Base-by-base conservation (phyloP, 2,113 vertebrate genomes). In the Vulpes vulpes region DNA sequence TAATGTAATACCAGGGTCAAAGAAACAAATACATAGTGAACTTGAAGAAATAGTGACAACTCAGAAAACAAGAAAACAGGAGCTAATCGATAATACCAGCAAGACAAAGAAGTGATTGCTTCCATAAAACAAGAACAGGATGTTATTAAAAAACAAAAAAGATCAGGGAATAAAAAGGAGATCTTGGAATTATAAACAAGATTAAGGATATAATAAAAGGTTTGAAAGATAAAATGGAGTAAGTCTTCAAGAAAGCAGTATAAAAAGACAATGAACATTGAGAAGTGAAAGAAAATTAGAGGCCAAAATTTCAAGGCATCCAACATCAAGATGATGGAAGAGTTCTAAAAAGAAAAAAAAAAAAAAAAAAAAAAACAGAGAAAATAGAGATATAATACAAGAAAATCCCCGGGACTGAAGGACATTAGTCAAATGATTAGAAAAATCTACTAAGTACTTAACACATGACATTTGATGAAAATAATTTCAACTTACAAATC, bases 401-500 rank as follows among this genome's bases (percentile, higher is more conserved):
- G 78, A 78, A 89, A 92, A 64, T 89, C 2, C 8, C 12, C 25
- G 32, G 25, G 65, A n/a, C 12, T 53, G 11, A 92, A 95, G 57
- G 23, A 20, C 12, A 8, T 62, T 38, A 25, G 5, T 19, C 25
- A 43, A 53, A 17, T 65, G 4, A 73, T 67, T 73, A 17, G 51
- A 20, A 81, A 78, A 4, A 2, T 57, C 20, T 57, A 43, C 35
- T 4, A 22, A 62, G 30, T 64, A 62, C 38, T 79, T 76, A 43
- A 16, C 14, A 79, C 11, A 51, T 71, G 8, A 96, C 82, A 60
- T 86, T 57, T 79, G 51, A 64, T 83, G 4, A 79, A 74, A 81
- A 76, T 78, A n/a, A 80, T 74, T 96, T 80, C 35, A 84, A 30
- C 7, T 27, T 89, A 65, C 92, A 92, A 78, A 32, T 85, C 57